A percentile compares a stretch with the other conserved stretches of the same genome.
Evolutionary conservation across 1,140 invertebrate genomes (phyloP).

Genomic region (Hirudo medicinalis): DNA sequence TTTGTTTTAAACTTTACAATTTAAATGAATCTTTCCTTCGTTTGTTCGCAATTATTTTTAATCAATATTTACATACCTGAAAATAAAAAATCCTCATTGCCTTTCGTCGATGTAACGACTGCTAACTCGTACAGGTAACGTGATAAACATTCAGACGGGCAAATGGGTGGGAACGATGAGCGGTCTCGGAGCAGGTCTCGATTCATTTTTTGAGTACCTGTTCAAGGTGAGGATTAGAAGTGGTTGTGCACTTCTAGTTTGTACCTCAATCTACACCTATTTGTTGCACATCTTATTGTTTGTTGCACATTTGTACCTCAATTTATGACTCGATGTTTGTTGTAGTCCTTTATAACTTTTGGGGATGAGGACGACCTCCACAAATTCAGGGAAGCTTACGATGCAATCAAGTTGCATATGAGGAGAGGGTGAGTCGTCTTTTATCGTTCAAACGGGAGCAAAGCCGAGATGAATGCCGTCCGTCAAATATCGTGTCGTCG

Average conservation of each 20-base stretch:
- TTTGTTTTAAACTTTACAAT: no score
- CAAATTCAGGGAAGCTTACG: conserved; percentile 53
- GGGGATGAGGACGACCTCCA: conserved; percentile 48
- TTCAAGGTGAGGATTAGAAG: conserved; percentile 44
- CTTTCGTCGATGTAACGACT: neutral
- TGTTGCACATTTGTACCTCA: no score
- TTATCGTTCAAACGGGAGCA: neutral
- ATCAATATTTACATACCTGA: no score
- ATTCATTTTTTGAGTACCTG: conserved; percentile 58
- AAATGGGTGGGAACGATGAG: conserved; percentile 51
- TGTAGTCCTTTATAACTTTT: conserved; percentile 51
- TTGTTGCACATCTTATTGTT: no score
- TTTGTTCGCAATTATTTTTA: no score
- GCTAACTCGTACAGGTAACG: conserved; percentile 42
- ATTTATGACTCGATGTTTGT: neutral
- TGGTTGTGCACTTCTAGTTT: no score
- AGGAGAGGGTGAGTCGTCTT: conserved; percentile 45
- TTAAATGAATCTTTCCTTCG: no score
- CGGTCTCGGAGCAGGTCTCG: conserved; percentile 56
- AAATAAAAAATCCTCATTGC: no score
- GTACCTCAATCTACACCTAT: no score
- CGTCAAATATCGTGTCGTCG: no score
- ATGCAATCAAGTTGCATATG: conserved; percentile 50
- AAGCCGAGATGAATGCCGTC: neutral
- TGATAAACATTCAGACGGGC: conserved; percentile 53